Evolutionary conservation across 2,888 invertebrate species (phyloP).

Genomic region (Drosophila anceps): DNA sequence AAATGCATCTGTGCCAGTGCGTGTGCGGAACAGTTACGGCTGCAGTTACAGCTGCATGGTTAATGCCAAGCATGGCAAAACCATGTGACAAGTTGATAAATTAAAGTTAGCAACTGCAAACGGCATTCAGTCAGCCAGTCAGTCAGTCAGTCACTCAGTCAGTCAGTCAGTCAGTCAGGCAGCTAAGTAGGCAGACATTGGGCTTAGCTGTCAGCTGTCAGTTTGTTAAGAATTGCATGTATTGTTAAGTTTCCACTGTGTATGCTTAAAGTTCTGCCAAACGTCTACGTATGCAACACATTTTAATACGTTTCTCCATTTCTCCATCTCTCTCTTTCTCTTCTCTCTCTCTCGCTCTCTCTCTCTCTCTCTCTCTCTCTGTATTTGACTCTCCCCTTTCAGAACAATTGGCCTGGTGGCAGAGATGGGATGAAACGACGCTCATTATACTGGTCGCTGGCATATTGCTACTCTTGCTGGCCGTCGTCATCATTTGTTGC

Average conservation of each 20-base stretch:
- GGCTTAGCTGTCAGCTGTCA: constrained; percentile 51
- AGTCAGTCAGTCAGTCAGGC: constrained; percentile 41
- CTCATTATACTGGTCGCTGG: constrained; percentile 90
- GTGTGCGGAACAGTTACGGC: constrained; percentile 19
- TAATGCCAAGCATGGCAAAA: constrained; percentile 38
- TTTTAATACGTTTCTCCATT: constrained; percentile 17
- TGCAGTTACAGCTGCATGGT: constrained; percentile 36
- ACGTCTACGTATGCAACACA: constrained; percentile 2
- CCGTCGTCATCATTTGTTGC: constrained; percentile 93
- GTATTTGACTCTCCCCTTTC: constrained; percentile 15
- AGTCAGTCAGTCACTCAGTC: constrained; percentile 37
- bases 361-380: constrained; percentile 29
- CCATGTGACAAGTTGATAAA: constrained; percentile 75
- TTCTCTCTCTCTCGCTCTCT: constrained; percentile 10
- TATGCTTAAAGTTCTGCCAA: constrained; percentile 34
- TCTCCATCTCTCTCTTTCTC: constrained; percentile 10
- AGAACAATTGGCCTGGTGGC: constrained; percentile 94
- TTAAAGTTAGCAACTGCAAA: constrained; percentile 58
- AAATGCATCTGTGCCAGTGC: constrained; percentile 3
- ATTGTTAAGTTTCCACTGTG: constrained; percentile 33
- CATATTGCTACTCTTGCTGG: constrained; percentile 89
- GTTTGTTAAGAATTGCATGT: constrained; percentile 52
- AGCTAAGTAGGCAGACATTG: constrained; percentile 52
- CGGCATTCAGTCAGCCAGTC: constrained; percentile 24
- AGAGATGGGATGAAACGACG: constrained; percentile 91